Conservation (phyloP, 2,888 invertebrate species). For the Parthenolecanium corni region DNA sequence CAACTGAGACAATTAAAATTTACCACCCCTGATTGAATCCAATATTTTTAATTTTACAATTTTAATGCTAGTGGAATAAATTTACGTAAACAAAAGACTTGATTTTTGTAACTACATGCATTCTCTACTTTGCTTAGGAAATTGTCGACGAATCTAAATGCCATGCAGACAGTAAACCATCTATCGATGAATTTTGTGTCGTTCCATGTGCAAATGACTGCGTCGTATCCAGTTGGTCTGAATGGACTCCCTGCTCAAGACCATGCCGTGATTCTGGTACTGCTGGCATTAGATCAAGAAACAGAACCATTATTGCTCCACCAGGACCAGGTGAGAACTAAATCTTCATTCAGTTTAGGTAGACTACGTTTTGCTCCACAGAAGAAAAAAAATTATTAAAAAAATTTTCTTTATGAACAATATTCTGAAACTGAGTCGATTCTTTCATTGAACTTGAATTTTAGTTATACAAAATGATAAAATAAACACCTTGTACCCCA, state of each 20-base stretch:
- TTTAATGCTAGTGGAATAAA: no score
- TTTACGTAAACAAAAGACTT: no score
- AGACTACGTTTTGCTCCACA: not conserved
- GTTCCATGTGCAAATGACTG: constrained; percentile 58
- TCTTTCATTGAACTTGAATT: no score
- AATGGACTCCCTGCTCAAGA: constrained; percentile 45
- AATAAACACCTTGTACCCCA: no score
- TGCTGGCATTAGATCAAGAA: constrained; percentile 36
- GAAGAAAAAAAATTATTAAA: not conserved
- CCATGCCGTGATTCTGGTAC: constrained; percentile 36
- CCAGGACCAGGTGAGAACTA: constrained; percentile 36
- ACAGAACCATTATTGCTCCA: constrained; percentile 38
- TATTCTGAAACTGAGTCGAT: no score
- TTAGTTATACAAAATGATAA: no score
- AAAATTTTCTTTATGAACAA: not conserved
- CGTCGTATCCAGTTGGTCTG: constrained; percentile 52
- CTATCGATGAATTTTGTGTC: constrained; percentile 47
- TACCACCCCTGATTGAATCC: no score
- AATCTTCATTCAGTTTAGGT: no score
- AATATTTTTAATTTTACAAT: no score
- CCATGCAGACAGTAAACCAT: constrained; percentile 40
- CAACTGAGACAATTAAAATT: no score
- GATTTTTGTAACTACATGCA: no score
- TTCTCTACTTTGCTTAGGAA: constrained; percentile 38
- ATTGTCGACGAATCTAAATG: constrained; percentile 46